phyloP scores from a whole-genome alignment of 2,888 invertebrate species.

The Diaperis boleti region DNA sequence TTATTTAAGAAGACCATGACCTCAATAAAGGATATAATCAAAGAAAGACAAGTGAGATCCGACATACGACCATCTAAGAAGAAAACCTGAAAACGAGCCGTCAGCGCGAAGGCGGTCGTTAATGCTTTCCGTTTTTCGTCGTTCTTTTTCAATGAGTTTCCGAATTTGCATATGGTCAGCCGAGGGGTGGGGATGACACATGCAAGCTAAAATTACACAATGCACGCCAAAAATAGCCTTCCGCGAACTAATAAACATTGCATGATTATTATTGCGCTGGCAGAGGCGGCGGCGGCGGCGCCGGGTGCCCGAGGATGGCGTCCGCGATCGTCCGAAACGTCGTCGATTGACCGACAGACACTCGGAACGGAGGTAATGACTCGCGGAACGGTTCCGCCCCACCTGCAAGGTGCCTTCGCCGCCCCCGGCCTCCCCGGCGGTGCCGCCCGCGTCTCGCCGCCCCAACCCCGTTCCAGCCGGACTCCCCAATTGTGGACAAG shows the following conservation, averaged over 20 bases:
- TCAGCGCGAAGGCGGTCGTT: background rate
- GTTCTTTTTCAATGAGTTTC: slow-evolving; percentile 16
- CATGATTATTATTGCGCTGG: slow-evolving; percentile 44
- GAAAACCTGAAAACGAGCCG: too few species aligned
- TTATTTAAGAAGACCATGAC: too few species aligned
- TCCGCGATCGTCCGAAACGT: slow-evolving; percentile 47
- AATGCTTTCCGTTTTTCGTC: background rate
- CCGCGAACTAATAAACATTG: slow-evolving; percentile 42
- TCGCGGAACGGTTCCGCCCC: slow-evolving; percentile 55
- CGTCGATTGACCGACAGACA: slow-evolving; percentile 55
- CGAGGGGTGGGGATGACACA: slow-evolving; percentile 22
- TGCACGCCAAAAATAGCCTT: slow-evolving; percentile 42
- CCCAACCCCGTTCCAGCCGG: slow-evolving; percentile 39
- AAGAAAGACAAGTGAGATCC: too few species aligned
- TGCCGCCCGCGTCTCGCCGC: slow-evolving; percentile 34
- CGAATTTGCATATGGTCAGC: slow-evolving; percentile 6
- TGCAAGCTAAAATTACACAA: slow-evolving; percentile 23
- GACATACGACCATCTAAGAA: too few species aligned
- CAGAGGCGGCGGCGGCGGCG: slow-evolving; percentile 38
- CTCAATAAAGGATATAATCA: too few species aligned
- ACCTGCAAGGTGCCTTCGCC: slow-evolving; percentile 51
- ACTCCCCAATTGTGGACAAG: slow-evolving; percentile 44
- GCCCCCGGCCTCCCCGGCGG: slow-evolving; percentile 31
- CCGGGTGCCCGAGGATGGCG: slow-evolving; percentile 7
- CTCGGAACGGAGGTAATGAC: slow-evolving; percentile 50